Conservation (phyloP, 1,140 invertebrate genomes). For the Lucilia cuprina region DNA sequence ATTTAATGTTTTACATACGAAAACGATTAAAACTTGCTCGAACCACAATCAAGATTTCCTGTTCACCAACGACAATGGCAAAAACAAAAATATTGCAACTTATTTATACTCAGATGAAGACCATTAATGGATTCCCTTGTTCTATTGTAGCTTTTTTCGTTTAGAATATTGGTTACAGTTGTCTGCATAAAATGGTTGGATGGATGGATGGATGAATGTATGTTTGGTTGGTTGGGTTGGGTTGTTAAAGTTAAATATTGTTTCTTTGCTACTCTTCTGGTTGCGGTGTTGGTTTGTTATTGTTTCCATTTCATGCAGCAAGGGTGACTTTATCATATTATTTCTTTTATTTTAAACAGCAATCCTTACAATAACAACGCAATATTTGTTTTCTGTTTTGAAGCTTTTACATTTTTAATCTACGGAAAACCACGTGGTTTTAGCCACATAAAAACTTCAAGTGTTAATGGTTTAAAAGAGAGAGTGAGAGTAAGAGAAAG, state of each 20-base stretch:
- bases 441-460: constrained; percentile 23
- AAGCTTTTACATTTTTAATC: constrained; percentile 25
- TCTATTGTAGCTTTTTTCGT: not conserved
- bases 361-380: not conserved
- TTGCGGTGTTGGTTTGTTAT: constrained; percentile 19
- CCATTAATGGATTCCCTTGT: constrained; percentile 8
- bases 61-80: not conserved
- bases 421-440: constrained; percentile 37
- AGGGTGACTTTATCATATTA: constrained; percentile 1
- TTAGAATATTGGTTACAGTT: constrained; percentile 23
- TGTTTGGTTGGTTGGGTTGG: not conserved
- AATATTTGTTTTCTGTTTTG: constrained; percentile 26
- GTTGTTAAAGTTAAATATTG: not conserved
- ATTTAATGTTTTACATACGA: constrained; percentile 42
- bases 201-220: not conserved
- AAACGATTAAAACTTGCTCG: constrained; percentile 41
- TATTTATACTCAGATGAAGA: not conserved
- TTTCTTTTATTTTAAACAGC: not conserved
- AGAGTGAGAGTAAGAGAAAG: not conserved
- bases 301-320: constrained; percentile 9
- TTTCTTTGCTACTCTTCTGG: constrained; percentile 1
- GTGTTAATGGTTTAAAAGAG: constrained; percentile 19
- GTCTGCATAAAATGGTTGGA: constrained; percentile 6
- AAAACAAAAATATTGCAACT: constrained; percentile 16
- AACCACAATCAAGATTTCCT: constrained; percentile 32